These are phyloP conservation scores for Platyscelio sp. DNA, from an alignment of 2,888 invertebrate genomes.

Conservation along the genomic window DNA sequence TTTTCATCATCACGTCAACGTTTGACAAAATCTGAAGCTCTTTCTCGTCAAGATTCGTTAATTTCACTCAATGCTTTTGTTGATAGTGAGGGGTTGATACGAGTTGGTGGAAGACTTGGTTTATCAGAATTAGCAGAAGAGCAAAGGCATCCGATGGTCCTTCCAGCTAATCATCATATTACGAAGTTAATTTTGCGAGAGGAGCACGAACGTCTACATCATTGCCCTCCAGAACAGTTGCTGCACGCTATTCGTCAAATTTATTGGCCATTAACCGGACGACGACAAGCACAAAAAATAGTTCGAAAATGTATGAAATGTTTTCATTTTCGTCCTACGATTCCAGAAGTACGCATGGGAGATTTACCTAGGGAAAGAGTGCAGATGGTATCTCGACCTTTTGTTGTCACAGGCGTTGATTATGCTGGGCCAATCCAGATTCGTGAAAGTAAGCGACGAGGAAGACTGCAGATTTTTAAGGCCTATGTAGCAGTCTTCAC, in stretches of 20 bases:
- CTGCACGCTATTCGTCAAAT: not conserved
- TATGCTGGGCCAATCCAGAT: not conserved
- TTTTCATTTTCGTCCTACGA: not conserved
- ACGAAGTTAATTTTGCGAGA: not conserved
- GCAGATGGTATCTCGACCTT: not conserved
- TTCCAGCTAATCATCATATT: constrained; percentile 5
- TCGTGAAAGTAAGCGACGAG: not conserved
- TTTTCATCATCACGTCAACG: not conserved
- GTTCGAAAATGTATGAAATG: not conserved
- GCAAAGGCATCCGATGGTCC: not conserved
- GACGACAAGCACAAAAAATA: not conserved
- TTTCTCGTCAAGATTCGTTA: not conserved
- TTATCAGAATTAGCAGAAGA: not conserved
- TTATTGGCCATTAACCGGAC: not conserved
- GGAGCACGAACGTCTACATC: not conserved
- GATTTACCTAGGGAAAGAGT: constrained; percentile 6
- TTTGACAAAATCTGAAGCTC: not conserved
- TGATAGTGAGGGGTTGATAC: not conserved
- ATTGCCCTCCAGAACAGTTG: constrained; percentile 7
- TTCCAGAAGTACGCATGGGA: not conserved
- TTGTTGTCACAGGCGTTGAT: not conserved
- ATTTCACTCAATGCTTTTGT: not conserved
- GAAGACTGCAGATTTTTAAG: constrained; percentile 16
- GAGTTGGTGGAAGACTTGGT: not conserved
- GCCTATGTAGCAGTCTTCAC: constrained; percentile 39